These are phyloP conservation scores for Trachelipus rathkii DNA, from an alignment of 1,140 invertebrate genomes.

Conservation along the genomic window DNA sequence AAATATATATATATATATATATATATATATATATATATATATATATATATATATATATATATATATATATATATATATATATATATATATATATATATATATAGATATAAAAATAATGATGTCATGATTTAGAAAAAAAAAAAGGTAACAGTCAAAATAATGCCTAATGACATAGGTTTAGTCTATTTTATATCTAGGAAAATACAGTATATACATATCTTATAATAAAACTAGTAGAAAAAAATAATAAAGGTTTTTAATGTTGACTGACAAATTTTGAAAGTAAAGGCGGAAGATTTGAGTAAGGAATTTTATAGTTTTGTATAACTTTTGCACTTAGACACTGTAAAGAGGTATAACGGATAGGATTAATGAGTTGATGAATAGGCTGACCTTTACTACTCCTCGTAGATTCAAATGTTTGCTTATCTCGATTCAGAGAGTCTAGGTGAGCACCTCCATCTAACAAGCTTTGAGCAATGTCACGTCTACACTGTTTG, in stretches of 20 bases:
- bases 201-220: too few relatives aligned
- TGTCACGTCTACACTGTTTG: conserved; percentile 57
- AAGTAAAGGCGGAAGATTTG: conserved; percentile 33
- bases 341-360: conserved; percentile 72
- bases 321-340: conserved; percentile 71
- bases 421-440: conserved; percentile 73
- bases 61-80: conserved; percentile 24
- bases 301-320: conserved; percentile 60
- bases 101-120: conserved; percentile 12
- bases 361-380: conserved; percentile 70
- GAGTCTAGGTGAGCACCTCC: conserved; percentile 80
- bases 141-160: too few relatives aligned
- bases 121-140: too few relatives aligned
- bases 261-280: conserved; percentile 39
- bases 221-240: not conserved
- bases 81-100: not conserved
- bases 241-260: conserved; percentile 32
- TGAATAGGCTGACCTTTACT: conserved; percentile 56
- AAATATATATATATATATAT: conserved; percentile 40
- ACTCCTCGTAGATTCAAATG: conserved; percentile 55
- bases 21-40: conserved; percentile 43
- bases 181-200: too few relatives aligned
- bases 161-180: too few relatives aligned
- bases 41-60: conserved; percentile 40
- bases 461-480: conserved; percentile 66